phyloP scores from a whole-genome alignment of 2,113 vertebrate species.

The Oreochromis niloticus region DNA sequence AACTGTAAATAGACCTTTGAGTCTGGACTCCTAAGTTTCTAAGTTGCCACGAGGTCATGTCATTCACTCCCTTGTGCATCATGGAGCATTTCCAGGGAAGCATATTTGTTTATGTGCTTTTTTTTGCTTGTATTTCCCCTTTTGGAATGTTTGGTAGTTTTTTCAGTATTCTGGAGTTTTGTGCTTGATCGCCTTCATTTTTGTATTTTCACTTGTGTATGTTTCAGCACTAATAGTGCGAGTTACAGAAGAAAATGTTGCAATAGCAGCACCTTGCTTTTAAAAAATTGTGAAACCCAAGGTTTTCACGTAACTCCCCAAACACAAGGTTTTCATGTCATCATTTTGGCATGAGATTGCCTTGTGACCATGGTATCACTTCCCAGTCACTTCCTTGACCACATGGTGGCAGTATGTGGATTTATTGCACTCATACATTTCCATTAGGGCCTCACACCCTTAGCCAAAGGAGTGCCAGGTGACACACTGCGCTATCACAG shows the following conservation, averaged over 20 bases:
- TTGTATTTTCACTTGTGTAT: neutral
- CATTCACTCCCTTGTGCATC: neutral
- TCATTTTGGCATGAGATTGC: neutral
- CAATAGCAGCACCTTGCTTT: neutral
- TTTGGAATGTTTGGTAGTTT: neutral
- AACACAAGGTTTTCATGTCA: neutral
- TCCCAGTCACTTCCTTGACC: neutral
- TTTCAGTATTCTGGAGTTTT: neutral
- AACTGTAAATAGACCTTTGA: neutral
- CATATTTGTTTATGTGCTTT: neutral
- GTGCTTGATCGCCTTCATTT: neutral
- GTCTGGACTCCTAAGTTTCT: neutral
- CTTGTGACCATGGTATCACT: neutral
- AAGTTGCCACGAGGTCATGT: neutral
- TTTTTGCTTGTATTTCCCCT: neutral
- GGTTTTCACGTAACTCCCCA: neutral
- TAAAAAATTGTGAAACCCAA: neutral
- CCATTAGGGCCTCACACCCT: neutral
- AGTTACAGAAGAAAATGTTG: neutral
- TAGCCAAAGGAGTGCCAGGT: neutral
- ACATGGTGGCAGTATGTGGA: constrained; percentile 31
- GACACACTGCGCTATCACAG: neutral
- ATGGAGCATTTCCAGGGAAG: neutral
- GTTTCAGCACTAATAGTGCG: neutral
- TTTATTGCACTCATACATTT: neutral